These are phyloP conservation scores for Sisyra terminalis DNA, from an alignment of 2,888 invertebrate genomes.

Conservation along the genomic window DNA sequence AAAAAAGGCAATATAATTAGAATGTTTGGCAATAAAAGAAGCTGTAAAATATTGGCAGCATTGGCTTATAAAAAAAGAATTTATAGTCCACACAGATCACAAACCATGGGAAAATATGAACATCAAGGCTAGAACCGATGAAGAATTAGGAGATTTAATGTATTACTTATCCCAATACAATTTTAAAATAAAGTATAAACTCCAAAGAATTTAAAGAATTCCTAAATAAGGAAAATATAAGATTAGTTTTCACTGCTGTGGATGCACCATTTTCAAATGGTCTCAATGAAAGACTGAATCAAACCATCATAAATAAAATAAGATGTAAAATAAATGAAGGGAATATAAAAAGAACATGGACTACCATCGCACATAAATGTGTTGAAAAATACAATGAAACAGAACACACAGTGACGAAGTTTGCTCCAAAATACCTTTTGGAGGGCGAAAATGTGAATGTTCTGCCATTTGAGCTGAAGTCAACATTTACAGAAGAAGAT, in stretches of 20 bases:
- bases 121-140: conserved; percentile 1
- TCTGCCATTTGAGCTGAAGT: too few relatives aligned
- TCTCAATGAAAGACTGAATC: neutral
- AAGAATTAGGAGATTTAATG: neutral
- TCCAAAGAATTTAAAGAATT: neutral
- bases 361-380: neutral
- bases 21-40: conserved; percentile 14
- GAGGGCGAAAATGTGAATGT: too few relatives aligned
- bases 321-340: neutral
- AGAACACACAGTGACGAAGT: neutral
- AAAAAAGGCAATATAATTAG: conserved; percentile 15
- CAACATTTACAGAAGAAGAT: too few relatives aligned
- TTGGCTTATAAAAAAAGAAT: conserved; percentile 14
- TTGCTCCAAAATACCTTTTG: neutral
- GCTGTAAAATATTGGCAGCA: conserved; percentile 12
- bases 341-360: neutral
- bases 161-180: neutral
- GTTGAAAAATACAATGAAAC: neutral
- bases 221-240: neutral
- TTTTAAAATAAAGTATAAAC: conserved; percentile 1
- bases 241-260: neutral
- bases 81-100: conserved; percentile 14
- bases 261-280: conserved; percentile 2
- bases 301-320: neutral
- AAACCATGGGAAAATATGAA: conserved; percentile 12